Evolutionary conservation across 2,888 invertebrate genomes (phyloP).

Genomic region (Agrotis exclamationis): DNA sequence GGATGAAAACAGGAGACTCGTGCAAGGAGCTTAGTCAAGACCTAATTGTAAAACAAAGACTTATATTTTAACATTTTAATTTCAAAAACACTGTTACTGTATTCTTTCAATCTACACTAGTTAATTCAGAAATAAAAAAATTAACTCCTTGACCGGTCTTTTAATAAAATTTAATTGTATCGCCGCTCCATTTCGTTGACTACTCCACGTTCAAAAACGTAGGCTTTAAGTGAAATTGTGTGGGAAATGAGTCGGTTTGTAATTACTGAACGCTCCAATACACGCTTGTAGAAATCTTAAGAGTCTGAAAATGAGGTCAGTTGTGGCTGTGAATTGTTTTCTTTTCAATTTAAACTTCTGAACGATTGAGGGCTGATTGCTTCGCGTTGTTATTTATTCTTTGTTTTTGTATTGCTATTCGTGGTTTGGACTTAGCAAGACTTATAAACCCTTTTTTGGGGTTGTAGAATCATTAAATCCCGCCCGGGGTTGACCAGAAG

Average conservation of each 20-base stretch:
- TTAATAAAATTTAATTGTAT: neutral
- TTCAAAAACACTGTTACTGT: no score
- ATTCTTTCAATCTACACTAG: no score
- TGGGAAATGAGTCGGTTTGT: slow-evolving; percentile 53
- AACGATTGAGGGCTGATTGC: slow-evolving; percentile 23
- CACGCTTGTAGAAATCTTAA: slow-evolving; percentile 35
- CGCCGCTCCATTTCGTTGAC: slow-evolving; percentile 3
- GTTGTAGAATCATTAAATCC: no score
- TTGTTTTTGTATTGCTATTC: slow-evolving; percentile 25
- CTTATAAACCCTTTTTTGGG: no score
- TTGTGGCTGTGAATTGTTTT: slow-evolving; percentile 46
- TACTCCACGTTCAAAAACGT: slow-evolving; percentile 32
- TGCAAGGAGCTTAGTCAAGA: no score
- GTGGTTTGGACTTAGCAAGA: neutral
- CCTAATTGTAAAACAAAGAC: no score
- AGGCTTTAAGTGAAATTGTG: slow-evolving; percentile 55
- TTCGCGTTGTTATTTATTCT: neutral
- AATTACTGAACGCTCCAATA: slow-evolving; percentile 53
- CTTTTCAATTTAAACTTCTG: slow-evolving; percentile 41
- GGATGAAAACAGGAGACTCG: no score
- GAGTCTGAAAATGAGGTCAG: slow-evolving; percentile 45
- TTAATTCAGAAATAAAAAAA: no score
- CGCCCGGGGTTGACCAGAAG: no score
- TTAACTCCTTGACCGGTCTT: neutral
- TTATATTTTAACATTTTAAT: no score